phyloP scores from a whole-genome alignment of 2,113 vertebrate species.

The Alaudala cheleensis region DNA sequence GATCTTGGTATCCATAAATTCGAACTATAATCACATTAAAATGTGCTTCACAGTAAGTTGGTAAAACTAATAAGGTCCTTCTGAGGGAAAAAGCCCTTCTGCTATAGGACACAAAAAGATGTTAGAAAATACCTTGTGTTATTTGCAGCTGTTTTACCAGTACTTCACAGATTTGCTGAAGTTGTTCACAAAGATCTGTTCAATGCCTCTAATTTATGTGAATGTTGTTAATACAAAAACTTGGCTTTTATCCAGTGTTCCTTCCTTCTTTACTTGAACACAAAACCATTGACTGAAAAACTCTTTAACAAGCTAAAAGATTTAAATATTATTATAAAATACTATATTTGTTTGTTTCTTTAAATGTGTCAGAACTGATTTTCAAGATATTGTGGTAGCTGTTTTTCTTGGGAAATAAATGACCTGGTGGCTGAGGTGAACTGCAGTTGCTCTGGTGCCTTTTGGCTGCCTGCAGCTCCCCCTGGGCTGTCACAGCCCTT shows the following conservation, averaged over 20 bases:
- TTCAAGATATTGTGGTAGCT: background rate
- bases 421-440: background rate
- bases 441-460: background rate
- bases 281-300: background rate
- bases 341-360: rapidly evolving
- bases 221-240: background rate
- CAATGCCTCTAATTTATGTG: background rate
- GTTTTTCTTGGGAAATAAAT: background rate
- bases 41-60: background rate
- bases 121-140: background rate
- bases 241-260: background rate
- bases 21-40: background rate
- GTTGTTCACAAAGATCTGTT: background rate
- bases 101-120: background rate
- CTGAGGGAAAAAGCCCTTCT: background rate
- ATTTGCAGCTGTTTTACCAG: background rate
- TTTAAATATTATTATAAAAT: background rate
- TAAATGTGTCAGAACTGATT: background rate
- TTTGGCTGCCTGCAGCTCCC: background rate
- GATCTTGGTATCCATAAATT: background rate
- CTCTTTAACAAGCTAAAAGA: background rate
- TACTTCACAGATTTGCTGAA: background rate
- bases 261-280: background rate
- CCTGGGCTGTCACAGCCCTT: background rate
- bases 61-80: background rate